Conservation (phyloP, 2,797 vertebrate genomes). For the Morelia viridis region DNA sequence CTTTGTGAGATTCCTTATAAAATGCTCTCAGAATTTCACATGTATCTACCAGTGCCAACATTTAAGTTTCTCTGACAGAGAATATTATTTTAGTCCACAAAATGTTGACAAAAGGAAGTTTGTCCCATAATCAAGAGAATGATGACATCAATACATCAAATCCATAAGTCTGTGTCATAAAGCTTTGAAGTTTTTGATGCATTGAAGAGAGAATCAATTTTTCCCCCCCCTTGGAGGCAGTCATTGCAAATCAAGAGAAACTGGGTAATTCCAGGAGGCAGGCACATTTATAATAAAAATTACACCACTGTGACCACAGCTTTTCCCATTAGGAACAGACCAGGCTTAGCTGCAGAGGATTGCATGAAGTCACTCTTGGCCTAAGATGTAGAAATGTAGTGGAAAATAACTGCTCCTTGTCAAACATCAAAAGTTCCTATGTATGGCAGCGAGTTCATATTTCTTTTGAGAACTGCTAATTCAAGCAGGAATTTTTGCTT, state of each 20-base stretch:
- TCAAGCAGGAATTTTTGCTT: background rate
- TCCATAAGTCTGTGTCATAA: background rate
- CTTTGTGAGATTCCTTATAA: background rate
- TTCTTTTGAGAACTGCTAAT: background rate
- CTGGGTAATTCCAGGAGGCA: background rate
- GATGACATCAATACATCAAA: background rate
- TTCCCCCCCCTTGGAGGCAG: background rate
- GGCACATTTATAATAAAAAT: background rate
- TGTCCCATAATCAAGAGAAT: background rate
- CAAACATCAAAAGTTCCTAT: background rate
- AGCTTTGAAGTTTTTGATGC: background rate
- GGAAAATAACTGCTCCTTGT: background rate
- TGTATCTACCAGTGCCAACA: background rate
- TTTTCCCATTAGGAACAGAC: background rate
- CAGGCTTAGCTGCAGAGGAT: constrained; percentile 1
- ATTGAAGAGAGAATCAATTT: background rate
- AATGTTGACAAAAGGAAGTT: background rate
- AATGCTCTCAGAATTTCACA: background rate
- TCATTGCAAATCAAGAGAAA: background rate
- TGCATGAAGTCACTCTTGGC: background rate
- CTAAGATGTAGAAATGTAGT: background rate
- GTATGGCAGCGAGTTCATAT: background rate
- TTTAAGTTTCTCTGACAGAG: background rate
- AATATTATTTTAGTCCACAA: background rate
- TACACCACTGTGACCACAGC: background rate